Evolutionary conservation across 1,140 invertebrate species (phyloP), one percentile per base, ranked within the genome.

Genomic region (Bombus impatiens): DNA sequence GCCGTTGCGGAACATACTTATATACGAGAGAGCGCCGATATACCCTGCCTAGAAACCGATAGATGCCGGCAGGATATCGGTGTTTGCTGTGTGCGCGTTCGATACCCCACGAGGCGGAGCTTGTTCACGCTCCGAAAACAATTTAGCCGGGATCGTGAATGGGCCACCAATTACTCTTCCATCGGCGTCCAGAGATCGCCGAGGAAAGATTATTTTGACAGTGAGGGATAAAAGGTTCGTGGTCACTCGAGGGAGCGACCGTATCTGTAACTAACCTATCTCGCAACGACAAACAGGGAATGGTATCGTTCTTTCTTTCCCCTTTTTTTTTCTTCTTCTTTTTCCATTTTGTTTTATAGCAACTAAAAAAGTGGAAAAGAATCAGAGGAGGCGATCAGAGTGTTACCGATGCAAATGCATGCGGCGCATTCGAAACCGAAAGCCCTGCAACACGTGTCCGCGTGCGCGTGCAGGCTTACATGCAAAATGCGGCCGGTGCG

Each of bases 51-150:
- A 25, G 74, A 76, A 76, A 76, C 71, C 71, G 71, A 74, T 74
- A 74, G 71, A 74, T 74, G 3, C 40, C 40, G 37, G 25, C 40
- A 47, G 71, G 71, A 74, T 74, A 74, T 74, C 71, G 71, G n/a
- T 42, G 42, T 1, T 42, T 3, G 70, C 15, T 3, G 65, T 67
- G 70, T 42, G 40, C 25, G 10, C 37, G n/a, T 15, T 68, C 32
- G 65, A 2, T 35, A 32, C 32, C 4, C 32, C 15, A 22, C 9
- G 67, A 18, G 35, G 35, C 67, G 35, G 15, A 37, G n/a, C 42
- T 59, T 53, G 47, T 77, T 79, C 68, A 44, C 40, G 70, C 70
- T 82, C 28, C 72, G 81, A 53, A 77, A 83, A 83, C 81, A 83
- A 83, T 83, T 83, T 83, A 77, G 18, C 71, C 35, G 32, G 15